Conservation (phyloP, 92 coral and sea anemone genomes). For the Isaurus tuberculatus region DNA sequence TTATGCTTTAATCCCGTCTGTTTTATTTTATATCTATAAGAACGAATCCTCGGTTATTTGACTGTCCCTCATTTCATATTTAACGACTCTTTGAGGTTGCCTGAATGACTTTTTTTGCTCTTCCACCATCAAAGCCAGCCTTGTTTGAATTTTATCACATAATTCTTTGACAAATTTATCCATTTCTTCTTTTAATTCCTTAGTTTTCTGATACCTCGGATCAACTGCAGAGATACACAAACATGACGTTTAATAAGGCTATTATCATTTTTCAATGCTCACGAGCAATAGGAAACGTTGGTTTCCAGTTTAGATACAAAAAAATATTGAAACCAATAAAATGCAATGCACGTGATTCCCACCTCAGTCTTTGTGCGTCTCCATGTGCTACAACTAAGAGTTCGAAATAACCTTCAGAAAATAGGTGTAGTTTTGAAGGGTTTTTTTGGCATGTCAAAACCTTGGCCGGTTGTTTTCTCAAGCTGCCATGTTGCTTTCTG, state of each 20-base stretch:
- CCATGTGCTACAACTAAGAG: too few species aligned
- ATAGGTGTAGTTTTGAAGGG: too few species aligned
- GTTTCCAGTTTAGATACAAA: not conserved
- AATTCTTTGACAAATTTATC: slow-evolving; percentile 13
- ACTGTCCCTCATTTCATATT: not conserved
- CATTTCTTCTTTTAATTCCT: slow-evolving; percentile 18
- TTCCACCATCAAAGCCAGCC: not conserved
- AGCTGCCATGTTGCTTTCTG: too few species aligned
- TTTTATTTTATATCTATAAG: not conserved
- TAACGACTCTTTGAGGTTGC: not conserved
- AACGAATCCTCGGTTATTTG: not conserved
- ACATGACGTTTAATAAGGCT: too few species aligned
- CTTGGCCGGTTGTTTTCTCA: too few species aligned
- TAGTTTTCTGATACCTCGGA: slow-evolving; percentile 1
- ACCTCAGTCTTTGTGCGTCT: too few species aligned
- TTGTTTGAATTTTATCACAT: not conserved
- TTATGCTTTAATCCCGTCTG: not conserved
- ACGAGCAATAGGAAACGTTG: too few species aligned
- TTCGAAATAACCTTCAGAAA: too few species aligned
- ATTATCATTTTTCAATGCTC: too few species aligned
- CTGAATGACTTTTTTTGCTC: not conserved
- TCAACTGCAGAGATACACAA: not conserved
- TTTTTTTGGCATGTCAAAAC: too few species aligned
- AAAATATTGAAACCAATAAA: too few species aligned
- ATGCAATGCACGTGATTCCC: too few species aligned